Evolutionary conservation across 2,797 vertebrate genomes (phyloP).

Genomic region (Tokudaia tokunoshimensis): DNA sequence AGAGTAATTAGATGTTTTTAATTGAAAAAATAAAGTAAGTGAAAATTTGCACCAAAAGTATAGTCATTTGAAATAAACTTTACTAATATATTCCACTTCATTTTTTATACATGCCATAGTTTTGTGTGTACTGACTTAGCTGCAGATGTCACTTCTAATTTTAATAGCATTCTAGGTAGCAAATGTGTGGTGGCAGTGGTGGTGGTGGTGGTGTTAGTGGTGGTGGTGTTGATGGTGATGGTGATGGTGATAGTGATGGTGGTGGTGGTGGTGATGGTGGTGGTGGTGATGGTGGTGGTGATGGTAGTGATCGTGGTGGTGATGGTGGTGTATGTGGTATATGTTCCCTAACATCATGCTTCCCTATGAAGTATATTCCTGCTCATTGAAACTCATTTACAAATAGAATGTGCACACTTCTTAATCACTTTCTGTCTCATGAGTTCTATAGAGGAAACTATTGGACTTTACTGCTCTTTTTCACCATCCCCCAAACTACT

Average conservation of each 20-base stretch:
- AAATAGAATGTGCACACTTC: not conserved
- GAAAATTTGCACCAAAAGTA: not conserved
- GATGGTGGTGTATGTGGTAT: not conserved
- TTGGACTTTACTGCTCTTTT: not conserved
- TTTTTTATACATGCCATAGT: not conserved
- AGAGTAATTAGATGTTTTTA: not conserved
- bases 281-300: not conserved
- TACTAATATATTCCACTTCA: not conserved
- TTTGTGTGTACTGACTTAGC: not conserved
- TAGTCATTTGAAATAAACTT: not conserved
- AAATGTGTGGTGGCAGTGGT: not conserved
- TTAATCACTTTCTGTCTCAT: not conserved
- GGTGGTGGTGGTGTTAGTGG: not conserved
- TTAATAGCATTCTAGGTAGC: not conserved
- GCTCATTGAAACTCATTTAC: not conserved
- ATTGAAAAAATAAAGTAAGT: not conserved
- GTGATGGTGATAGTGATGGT: not conserved
- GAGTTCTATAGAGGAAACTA: not conserved
- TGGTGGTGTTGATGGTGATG: not conserved
- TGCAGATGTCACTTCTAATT: not conserved
- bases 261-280: not conserved
- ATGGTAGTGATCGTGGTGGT: not conserved
- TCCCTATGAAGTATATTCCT: not conserved
- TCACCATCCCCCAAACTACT: not conserved
- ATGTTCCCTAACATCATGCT: not conserved